These are phyloP conservation scores for Setipinna tenuifilis DNA, from an alignment of 2,797 vertebrate genomes.

Conservation along the genomic window DNA sequence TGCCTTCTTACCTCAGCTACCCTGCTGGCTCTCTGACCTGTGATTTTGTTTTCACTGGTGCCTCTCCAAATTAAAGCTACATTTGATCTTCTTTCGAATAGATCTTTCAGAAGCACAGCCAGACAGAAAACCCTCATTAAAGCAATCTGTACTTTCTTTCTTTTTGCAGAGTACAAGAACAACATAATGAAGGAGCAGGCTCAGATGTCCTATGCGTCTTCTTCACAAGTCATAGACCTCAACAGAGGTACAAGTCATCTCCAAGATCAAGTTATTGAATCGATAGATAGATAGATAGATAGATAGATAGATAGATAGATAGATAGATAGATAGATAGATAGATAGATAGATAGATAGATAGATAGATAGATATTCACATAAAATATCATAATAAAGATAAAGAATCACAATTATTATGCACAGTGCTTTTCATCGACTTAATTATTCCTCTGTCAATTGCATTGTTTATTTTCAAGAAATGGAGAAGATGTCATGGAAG, in stretches of 20 bases:
- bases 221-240: slow-evolving; percentile 82
- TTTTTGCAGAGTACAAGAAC: slow-evolving; percentile 91
- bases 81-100: not conserved
- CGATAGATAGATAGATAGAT: too few relatives aligned
- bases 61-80: not conserved
- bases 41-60: not conserved
- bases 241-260: slow-evolving; percentile 82
- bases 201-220: slow-evolving; percentile 75
- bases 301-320: too few relatives aligned
- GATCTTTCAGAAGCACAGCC: not conserved
- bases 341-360: too few relatives aligned
- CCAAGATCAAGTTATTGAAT: not conserved
- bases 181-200: slow-evolving; percentile 92
- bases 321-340: too few relatives aligned
- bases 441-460: slow-evolving; percentile 13
- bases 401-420: not conserved
- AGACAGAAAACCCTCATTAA: not conserved
- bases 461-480: slow-evolving; percentile 62
- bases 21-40: not conserved
- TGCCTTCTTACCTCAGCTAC: not conserved
- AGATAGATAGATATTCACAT: too few relatives aligned
- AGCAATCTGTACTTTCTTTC: slow-evolving; percentile 21
- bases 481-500: slow-evolving; percentile 73
- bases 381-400: not conserved
- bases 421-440: too few relatives aligned